Evolutionary conservation across 2,888 invertebrate genomes (phyloP).

Genomic region (Pyrochroa serraticornis): DNA sequence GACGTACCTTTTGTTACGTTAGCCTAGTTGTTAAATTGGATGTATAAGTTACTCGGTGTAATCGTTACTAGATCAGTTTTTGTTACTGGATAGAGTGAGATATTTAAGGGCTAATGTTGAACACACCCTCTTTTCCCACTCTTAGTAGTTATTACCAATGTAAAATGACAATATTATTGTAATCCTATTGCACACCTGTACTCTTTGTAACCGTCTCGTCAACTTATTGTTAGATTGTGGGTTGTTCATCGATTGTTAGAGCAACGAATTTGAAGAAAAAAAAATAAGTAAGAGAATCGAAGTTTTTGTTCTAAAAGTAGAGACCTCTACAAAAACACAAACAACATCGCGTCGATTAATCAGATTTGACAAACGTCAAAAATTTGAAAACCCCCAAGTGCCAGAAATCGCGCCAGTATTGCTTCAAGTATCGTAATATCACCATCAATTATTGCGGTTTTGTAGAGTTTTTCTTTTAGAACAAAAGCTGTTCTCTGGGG

Average conservation of each 20-base stretch:
- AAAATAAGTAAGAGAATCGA: conserved; percentile 12
- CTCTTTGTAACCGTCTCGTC: conserved; percentile 23
- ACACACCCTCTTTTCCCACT: conserved; percentile 19
- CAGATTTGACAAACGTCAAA: conserved; percentile 12
- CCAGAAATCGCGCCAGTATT: background rate
- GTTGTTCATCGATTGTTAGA: conserved; percentile 37
- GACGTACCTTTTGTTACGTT: conserved; percentile 40
- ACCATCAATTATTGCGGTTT: conserved; percentile 15
- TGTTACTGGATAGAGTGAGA: conserved; percentile 29
- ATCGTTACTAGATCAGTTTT: conserved; percentile 16
- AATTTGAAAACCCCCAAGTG: no score
- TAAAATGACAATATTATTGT: conserved; percentile 30
- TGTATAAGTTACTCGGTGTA: conserved; percentile 31
- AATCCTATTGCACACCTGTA: conserved; percentile 19
- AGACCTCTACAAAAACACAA: conserved; percentile 24
- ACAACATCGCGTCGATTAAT: background rate
- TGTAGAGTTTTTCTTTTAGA: conserved; percentile 27
- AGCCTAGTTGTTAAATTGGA: conserved; percentile 40
- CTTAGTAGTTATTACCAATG: conserved; percentile 24
- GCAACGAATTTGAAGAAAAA: conserved; percentile 34
- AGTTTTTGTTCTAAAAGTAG: conserved; percentile 1
- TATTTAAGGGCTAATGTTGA: conserved; percentile 12
- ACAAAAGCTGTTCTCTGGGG: conserved; percentile 8
- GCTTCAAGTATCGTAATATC: background rate
- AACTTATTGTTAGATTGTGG: conserved; percentile 27